Base-by-base conservation (phyloP, 2,797 vertebrate species). In the Pangasius krempfi region DNA sequence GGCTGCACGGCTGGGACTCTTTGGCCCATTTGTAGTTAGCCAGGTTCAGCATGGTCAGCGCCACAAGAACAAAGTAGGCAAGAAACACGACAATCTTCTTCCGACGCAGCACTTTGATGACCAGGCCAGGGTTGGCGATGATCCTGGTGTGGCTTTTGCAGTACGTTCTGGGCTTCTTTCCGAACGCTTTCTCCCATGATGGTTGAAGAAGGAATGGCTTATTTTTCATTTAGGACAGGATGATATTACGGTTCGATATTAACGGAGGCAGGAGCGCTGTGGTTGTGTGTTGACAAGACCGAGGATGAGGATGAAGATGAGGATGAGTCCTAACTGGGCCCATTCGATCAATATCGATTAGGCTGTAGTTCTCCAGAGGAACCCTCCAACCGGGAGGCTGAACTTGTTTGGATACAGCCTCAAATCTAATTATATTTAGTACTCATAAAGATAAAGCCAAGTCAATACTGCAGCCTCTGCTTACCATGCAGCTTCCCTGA, bases 11-110 rank as follows among this genome's bases (percentile, higher is more conserved):
- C 95, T 97, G 97, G 16, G 97, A 97, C 93, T 98, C 98, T 92
- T 97, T 98, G 93, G 97, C 97, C 98, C 98, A 98, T 95, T 98
- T 98, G 92, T 98, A 98, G 95, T 98, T 98, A 91, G 97, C 96
- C 93, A 98, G 95, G 94, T 98, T 98, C 78, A 99, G 96, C 96
- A 98, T 98, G n/a, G 98, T 98, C 89, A 99, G 96, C 75, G 97
- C 95, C 92, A 98, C 93, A 90, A 99, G 96, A 68, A 98, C 92
- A 90, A 97, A 96, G 88, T 98, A 99, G 92, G 97, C 97, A 91
- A 98, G 95, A 91, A 98, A 97, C 89, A 99, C 95, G 91, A 98
- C 96, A 84, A 98, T 96, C 94, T 97, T 97, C 95, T 98, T 98
- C 94, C 97, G 96, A 93, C 98, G 97, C 93, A 98, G 97, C 92